Conservation (phyloP, 2,797 vertebrate genomes). For the Lepilemur ruficaudatus region DNA sequence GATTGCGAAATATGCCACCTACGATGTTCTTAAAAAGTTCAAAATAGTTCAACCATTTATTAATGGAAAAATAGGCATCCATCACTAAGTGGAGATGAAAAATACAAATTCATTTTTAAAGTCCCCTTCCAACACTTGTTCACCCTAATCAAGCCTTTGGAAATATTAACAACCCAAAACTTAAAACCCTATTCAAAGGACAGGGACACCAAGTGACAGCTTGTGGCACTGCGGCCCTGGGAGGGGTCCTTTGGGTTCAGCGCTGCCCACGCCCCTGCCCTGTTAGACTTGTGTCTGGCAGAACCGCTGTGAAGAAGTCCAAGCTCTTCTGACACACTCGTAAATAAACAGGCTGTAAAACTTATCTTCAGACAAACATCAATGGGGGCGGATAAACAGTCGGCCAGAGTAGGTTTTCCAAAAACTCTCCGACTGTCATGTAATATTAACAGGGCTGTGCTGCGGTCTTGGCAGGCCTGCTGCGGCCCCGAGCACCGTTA, state of each 20-base stretch:
- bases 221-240: background rate
- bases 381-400: slow-evolving; percentile 67
- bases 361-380: slow-evolving; percentile 74
- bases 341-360: slow-evolving; percentile 69
- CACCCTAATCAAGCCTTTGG: background rate
- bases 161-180: background rate
- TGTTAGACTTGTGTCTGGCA: slow-evolving; percentile 44
- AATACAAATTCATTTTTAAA: background rate
- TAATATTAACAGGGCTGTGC: slow-evolving; percentile 72
- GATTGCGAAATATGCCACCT: slow-evolving; percentile 59
- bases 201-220: background rate
- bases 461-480: slow-evolving; percentile 71
- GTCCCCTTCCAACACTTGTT: background rate
- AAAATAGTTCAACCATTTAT: background rate
- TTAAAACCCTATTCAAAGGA: background rate
- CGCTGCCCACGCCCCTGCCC: slow-evolving; percentile 17
- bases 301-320: background rate
- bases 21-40: slow-evolving; percentile 16
- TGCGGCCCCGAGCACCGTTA: slow-evolving; percentile 43
- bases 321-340: slow-evolving; percentile 54
- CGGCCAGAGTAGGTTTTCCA: slow-evolving; percentile 62
- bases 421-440: slow-evolving; percentile 69
- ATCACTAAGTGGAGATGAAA: background rate
- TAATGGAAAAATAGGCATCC: slow-evolving; percentile 8
- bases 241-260: background rate